phyloP scores from a whole-genome alignment of 1,140 invertebrate genomes.

The Diplogasteroides magnus region DNA sequence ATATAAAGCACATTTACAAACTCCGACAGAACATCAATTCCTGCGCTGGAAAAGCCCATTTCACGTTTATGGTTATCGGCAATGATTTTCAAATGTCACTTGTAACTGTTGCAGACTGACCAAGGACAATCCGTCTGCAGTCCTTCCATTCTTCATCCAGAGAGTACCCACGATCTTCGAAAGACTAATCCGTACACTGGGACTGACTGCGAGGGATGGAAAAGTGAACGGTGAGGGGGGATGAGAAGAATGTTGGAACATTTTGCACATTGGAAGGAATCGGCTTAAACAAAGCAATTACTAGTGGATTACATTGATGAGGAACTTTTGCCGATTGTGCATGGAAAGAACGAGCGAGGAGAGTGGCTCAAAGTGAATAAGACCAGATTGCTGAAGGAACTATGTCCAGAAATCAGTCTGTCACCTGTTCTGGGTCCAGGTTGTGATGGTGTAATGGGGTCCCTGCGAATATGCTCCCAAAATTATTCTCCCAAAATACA shows the following conservation, averaged over 20 bases:
- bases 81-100: not conserved
- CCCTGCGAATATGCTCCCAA: too few relatives aligned
- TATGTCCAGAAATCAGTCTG: too few relatives aligned
- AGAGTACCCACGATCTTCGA: constrained; percentile 1
- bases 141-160: not conserved
- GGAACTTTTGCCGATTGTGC: too few relatives aligned
- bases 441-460: too few relatives aligned
- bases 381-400: too few relatives aligned
- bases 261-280: too few relatives aligned
- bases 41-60: not conserved
- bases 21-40: constrained; percentile 3
- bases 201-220: constrained; percentile 4
- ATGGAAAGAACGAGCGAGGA: not conserved
- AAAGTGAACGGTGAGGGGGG: constrained; percentile 3
- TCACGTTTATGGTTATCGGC: not conserved
- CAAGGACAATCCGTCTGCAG: not conserved
- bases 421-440: too few relatives aligned
- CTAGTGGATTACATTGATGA: too few relatives aligned
- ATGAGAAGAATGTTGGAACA: not conserved
- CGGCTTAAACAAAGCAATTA: too few relatives aligned
- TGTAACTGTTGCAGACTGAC: constrained; percentile 1
- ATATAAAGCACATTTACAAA: not conserved
- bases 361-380: too few relatives aligned
- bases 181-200: not conserved
- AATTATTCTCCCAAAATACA: too few relatives aligned